A percentile compares a stretch with the other conserved stretches of the same genome.
These are phyloP conservation scores for Ceratina calcarata DNA, from an alignment of 1,140 invertebrate species.

Conservation along the genomic window DNA sequence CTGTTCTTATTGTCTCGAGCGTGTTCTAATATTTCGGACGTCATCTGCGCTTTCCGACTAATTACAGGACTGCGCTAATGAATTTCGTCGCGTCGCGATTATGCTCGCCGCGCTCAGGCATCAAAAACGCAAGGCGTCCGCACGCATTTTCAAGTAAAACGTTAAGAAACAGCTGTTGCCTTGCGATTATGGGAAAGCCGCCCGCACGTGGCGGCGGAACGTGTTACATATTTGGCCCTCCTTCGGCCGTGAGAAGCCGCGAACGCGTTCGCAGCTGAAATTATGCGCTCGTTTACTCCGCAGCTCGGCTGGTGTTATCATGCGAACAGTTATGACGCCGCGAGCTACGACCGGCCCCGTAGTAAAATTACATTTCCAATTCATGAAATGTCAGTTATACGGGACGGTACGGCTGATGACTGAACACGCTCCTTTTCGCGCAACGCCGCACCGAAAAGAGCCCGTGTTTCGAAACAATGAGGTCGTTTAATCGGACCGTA, in stretches of 20 bases:
- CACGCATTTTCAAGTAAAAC: too few species aligned
- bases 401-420: constrained; percentile 54
- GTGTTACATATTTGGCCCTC: constrained; percentile 58
- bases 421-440: constrained; percentile 30
- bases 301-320: constrained; percentile 68
- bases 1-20: too few species aligned
- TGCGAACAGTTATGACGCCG: constrained; percentile 75
- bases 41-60: too few species aligned
- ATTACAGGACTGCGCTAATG: too few species aligned
- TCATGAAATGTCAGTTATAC: constrained; percentile 79
- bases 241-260: constrained; percentile 51
- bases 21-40: too few species aligned
- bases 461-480: too few species aligned
- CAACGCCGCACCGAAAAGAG: too few species aligned
- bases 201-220: constrained; percentile 43
- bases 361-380: constrained; percentile 80
- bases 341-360: constrained; percentile 63
- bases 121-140: too few species aligned
- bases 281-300: constrained; percentile 78
- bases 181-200: constrained; percentile 49
- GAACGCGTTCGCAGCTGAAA: constrained; percentile 66
- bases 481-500: too few species aligned
- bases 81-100: too few species aligned
- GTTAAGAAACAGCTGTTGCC: constrained; percentile 25
- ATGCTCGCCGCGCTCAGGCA: too few species aligned